phyloP scores from a whole-genome alignment of 2,113 vertebrate species.

The Caracal caracal region DNA sequence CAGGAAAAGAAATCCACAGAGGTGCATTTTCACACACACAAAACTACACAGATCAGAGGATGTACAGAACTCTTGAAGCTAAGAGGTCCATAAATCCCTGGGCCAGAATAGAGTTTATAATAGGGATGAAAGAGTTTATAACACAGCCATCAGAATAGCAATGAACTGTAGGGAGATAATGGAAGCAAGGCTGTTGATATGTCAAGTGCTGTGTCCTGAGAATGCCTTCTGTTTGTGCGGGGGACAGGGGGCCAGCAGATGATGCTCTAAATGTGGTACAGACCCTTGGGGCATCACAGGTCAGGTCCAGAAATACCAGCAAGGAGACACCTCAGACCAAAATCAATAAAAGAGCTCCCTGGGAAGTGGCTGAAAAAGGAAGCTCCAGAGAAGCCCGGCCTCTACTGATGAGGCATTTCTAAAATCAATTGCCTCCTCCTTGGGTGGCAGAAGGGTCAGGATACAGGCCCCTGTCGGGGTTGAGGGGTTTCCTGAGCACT shows the following conservation, averaged over 20 bases:
- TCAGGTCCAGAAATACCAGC: not conserved
- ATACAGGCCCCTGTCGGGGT: not conserved
- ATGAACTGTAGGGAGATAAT: not conserved
- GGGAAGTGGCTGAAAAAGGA: not conserved
- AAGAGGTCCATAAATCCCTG: not conserved
- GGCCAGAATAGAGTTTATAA: not conserved
- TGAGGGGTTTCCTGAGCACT: not conserved
- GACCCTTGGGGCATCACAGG: not conserved
- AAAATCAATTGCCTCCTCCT: not conserved
- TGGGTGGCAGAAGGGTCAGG: not conserved
- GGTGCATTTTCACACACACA: not conserved
- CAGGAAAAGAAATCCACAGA: not conserved
- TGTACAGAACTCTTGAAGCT: not conserved
- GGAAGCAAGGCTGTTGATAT: not conserved
- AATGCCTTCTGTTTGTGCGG: not conserved
- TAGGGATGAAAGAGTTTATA: not conserved
- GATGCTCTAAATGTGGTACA: not conserved
- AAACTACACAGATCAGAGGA: not conserved
- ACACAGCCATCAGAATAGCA: not conserved
- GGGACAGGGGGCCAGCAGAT: not conserved
- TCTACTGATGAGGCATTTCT: not conserved
- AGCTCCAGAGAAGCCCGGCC: not conserved
- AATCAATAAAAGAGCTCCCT: not conserved
- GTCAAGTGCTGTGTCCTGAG: not conserved
- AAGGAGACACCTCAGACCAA: not conserved